These are phyloP conservation scores for Mesaphorura yosii DNA, from an alignment of 1,140 invertebrate genomes.

Conservation along the genomic window DNA sequence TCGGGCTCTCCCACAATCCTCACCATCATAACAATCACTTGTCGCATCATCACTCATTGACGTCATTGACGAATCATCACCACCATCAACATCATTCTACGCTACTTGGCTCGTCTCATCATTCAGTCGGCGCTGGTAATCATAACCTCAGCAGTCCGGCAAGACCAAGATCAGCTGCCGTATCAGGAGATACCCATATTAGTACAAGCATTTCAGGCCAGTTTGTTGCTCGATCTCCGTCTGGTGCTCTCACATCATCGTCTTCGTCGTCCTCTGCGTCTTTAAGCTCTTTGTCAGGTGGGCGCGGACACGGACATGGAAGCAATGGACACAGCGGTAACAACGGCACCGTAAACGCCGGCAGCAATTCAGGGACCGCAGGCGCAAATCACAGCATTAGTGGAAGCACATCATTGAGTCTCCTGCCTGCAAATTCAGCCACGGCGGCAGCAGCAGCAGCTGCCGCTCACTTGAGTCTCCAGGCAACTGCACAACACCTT, in stretches of 20 bases:
- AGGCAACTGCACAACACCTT: constrained; percentile 22
- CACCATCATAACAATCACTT: constrained; percentile 12
- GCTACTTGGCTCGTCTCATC: too few relatives aligned
- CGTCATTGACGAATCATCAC: constrained; percentile 16
- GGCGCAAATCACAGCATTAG: neutral
- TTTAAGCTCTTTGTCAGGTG: neutral
- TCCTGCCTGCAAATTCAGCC: constrained; percentile 14
- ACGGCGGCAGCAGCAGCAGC: constrained; percentile 23
- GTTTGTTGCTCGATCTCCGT: neutral
- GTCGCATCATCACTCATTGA: constrained; percentile 8
- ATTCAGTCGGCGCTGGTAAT: neutral
- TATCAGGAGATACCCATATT: too few relatives aligned
- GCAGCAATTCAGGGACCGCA: neutral
- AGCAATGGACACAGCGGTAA: neutral
- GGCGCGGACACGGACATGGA: neutral
- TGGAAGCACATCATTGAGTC: neutral
- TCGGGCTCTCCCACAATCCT: neutral
- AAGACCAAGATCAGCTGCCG: too few relatives aligned
- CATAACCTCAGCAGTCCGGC: neutral
- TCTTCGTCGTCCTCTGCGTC: constrained; percentile 8
- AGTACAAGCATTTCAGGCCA: constrained; percentile 1
- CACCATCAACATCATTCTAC: constrained; percentile 22
- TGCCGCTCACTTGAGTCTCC: constrained; percentile 17
- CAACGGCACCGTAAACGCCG: neutral
- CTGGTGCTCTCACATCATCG: neutral